phyloP scores from a whole-genome alignment of 2,888 invertebrate species.

The Polymixis lichenea region DNA sequence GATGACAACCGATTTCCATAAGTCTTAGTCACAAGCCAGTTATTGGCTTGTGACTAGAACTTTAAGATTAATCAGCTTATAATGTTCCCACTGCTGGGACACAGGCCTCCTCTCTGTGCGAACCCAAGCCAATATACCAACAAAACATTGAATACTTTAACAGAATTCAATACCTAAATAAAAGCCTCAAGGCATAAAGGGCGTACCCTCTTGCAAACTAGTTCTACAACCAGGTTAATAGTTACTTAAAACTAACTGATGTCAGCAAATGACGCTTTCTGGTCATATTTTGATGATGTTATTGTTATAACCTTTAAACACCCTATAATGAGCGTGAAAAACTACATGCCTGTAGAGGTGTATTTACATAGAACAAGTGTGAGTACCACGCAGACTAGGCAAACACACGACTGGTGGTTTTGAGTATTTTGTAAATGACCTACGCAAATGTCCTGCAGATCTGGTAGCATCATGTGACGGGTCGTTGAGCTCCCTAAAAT shows the following conservation, averaged over 20 bases:
- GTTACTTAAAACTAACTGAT: neutral
- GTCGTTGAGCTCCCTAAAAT: no score
- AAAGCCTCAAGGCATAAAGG: neutral
- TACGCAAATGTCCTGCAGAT: no score
- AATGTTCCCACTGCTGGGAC: no score
- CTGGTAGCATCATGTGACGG: no score
- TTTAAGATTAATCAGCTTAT: no score
- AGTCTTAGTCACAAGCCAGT: no score
- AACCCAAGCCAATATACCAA: neutral
- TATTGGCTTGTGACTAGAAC: no score
- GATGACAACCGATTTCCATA: no score
- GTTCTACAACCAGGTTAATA: neutral
- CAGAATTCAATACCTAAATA: neutral
- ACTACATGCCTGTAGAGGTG: constrained; percentile 1
- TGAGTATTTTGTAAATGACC: no score
- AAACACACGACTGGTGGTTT: no score
- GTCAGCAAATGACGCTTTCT: neutral
- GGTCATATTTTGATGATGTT: constrained; percentile 18
- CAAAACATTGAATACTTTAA: neutral
- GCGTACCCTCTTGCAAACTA: neutral
- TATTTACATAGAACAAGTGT: neutral
- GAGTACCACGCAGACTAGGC: no score
- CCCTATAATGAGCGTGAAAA: neutral
- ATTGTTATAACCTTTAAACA: constrained; percentile 12
- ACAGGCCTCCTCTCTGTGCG: no score